Percentiles rank a stretch among this genome's conserved stretches.
phyloP scores from a whole-genome alignment of 2,797 vertebrate genomes.

The Cossypha dichroa region DNA sequence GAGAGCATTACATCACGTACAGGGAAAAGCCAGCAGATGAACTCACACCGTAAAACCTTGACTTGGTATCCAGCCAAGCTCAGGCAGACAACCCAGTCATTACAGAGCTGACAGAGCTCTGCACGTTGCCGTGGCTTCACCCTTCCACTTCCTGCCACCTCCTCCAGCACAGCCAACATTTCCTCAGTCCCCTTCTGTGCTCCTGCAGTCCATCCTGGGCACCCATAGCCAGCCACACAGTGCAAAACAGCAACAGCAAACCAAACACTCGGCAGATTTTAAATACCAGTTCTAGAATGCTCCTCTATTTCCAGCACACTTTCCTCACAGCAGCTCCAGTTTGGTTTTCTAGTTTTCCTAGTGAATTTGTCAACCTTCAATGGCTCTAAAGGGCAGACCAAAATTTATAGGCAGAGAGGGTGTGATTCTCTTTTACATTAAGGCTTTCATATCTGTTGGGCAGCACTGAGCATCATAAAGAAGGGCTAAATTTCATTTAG shows the following conservation, averaged over 20 bases:
- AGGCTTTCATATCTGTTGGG: neutral
- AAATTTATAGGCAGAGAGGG: neutral
- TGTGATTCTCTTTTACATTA: neutral
- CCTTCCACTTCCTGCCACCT: neutral
- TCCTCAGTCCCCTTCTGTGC: neutral
- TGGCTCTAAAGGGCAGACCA: neutral
- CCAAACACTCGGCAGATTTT: neutral
- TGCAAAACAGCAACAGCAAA: neutral
- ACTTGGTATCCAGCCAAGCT: constrained; percentile 50
- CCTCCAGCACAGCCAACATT: neutral
- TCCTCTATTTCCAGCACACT: neutral
- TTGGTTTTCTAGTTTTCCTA: neutral
- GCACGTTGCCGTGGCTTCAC: neutral
- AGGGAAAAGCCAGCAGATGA: constrained; percentile 64
- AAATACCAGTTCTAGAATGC: neutral
- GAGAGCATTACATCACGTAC: constrained; percentile 37
- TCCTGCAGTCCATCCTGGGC: accelerated
- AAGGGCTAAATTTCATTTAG: neutral
- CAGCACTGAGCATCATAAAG: neutral
- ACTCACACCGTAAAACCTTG: constrained; percentile 57
- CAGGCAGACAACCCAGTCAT: constrained; percentile 26
- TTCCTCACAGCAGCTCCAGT: neutral
- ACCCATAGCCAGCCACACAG: accelerated
- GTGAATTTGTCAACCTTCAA: neutral
- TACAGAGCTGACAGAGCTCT: neutral